Evolutionary conservation across 2,888 invertebrate genomes (phyloP), one percentile per base, ranked within the genome.

Genomic region (Sarcophaga variegata): DNA sequence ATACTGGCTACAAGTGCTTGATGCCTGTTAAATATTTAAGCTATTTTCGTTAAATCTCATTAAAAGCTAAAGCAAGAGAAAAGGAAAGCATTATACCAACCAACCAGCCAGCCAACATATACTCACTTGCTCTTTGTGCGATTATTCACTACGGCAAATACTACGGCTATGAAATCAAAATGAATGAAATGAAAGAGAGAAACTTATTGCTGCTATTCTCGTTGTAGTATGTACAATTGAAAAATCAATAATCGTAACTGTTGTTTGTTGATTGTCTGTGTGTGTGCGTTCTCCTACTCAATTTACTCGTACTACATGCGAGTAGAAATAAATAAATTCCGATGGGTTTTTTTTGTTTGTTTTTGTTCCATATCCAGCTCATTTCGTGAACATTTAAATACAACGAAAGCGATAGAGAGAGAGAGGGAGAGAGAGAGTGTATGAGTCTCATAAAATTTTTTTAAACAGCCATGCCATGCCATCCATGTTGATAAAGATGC

Each of bases 1-100:
- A 72, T 78, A 75, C 86, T 70, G 83, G 78, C 83, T 86, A 4
- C 2, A 62, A 60, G 17, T 83, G 63, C 79, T 86, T 72, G 76
- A 80, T 63, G 79, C 86, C 86, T 83, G 79, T 63, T 83, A 25
- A 80, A 76, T 80, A 76, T 86, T 83, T 83, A 86, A 86, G 86
- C 83, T 86, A 86, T 86, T 86, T 86, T 86, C 80, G 80, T 83
- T 66, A 72, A 83, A 86, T 79, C 67, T 67, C 62, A 66, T 37
- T 45, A 20, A 78, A 72, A 20, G 67, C 22, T 20, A 77, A 60
- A 17, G 49, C 82, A 60, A 37, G 49, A 47, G 22, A 47, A 22
- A 70, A 22, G 20, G 25, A 37, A 64, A 17, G 22, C 25, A 37
- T 17, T 22, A 49, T 59, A 37, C 37, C 8, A 37, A 37, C 37